phyloP scores from a whole-genome alignment of 2,797 vertebrate genomes.

The Caiman crocodilus region DNA sequence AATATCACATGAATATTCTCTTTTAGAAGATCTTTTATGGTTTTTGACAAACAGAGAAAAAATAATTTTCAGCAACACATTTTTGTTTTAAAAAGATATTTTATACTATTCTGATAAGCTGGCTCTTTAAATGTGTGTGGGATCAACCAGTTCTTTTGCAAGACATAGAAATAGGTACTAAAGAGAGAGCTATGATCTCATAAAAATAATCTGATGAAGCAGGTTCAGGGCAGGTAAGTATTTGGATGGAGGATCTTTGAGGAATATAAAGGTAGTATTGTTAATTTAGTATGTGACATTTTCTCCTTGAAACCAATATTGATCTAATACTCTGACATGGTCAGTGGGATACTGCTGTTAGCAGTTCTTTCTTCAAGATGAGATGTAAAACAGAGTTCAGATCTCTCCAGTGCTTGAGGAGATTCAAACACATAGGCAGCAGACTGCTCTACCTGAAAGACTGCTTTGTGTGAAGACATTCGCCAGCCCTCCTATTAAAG shows the following conservation, averaged over 20 bases:
- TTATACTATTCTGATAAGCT: neutral
- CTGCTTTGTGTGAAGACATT: no score
- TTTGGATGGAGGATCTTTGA: slow-evolving; percentile 57
- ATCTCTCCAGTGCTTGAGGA: neutral
- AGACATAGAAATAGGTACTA: slow-evolving; percentile 24
- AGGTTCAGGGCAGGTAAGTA: slow-evolving; percentile 28
- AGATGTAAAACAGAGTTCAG: neutral
- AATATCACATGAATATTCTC: neutral
- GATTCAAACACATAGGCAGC: no score
- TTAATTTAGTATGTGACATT: slow-evolving; percentile 45
- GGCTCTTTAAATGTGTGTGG: neutral
- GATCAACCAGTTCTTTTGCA: neutral
- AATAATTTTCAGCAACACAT: slow-evolving; percentile 1
- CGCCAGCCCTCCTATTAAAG: no score
- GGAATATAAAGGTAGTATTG: slow-evolving; percentile 40
- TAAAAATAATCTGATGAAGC: slow-evolving; percentile 40
- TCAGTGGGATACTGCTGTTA: neutral
- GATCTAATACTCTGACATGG: slow-evolving; percentile 25
- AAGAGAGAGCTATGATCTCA: slow-evolving; percentile 15
- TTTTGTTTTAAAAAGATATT: slow-evolving; percentile 46
- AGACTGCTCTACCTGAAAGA: no score
- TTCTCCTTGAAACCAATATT: neutral
- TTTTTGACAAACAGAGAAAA: neutral
- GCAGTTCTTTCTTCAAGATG: neutral
- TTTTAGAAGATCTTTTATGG: neutral